Percentiles rank a stretch among this genome's conserved stretches.
Evolutionary conservation across 2,888 invertebrate genomes (phyloP).

Genomic region (Drepana falcataria): DNA sequence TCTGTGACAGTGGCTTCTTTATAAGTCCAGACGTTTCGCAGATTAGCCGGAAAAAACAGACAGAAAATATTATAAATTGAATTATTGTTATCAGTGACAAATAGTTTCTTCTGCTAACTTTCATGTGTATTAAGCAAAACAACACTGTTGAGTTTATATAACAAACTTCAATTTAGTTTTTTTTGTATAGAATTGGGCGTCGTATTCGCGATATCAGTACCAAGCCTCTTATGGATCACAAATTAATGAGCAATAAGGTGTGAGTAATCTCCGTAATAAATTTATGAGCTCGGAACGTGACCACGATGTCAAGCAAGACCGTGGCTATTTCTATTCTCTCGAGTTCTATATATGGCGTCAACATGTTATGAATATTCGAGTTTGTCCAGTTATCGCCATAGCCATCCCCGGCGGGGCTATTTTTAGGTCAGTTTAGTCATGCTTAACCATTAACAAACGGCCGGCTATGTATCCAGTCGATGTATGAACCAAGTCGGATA

Average conservation of each 20-base stretch:
- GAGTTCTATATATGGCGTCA: slow-evolving; percentile 48
- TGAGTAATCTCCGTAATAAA: slow-evolving; percentile 1
- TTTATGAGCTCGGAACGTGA: slow-evolving; percentile 2
- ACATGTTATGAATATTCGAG: slow-evolving; percentile 44
- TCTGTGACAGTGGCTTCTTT: too few relatives aligned
- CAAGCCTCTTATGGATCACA: background rate
- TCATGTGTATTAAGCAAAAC: too few relatives aligned
- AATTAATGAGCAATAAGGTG: slow-evolving; percentile 1
- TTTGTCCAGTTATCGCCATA: slow-evolving; percentile 57
- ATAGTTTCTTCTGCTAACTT: too few relatives aligned
- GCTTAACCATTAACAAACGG: slow-evolving; percentile 39
- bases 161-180: background rate
- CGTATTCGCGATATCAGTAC: background rate
- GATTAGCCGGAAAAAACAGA: too few relatives aligned
- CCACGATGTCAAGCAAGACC: slow-evolving; percentile 17
- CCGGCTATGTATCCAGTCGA: slow-evolving; percentile 16
- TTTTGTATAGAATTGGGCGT: background rate
- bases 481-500: slow-evolving; percentile 4
- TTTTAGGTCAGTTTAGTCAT: slow-evolving; percentile 60
- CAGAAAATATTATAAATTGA: too few relatives aligned
- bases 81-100: too few relatives aligned
- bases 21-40: too few relatives aligned
- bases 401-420: slow-evolving; percentile 53
- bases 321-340: slow-evolving; percentile 27
- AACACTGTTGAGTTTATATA: background rate